phyloP scores from a whole-genome alignment of 2,888 invertebrate genomes.

The Drepanosiphum platanoidis region DNA sequence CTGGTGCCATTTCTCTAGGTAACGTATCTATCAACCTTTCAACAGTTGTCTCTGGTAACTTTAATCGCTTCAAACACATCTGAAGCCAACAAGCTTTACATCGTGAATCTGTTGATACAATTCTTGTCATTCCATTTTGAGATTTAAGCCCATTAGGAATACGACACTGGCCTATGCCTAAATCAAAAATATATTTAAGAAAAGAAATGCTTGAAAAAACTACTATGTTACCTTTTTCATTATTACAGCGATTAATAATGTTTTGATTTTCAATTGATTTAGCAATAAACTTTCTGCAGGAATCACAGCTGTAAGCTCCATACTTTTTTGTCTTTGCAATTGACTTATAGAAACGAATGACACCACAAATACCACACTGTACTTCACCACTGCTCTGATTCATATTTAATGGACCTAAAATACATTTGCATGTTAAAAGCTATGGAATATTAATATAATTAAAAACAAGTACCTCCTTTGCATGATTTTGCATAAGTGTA shows the following conservation, averaged over 20 bases:
- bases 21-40: constrained; percentile 76
- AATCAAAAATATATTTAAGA: constrained; percentile 52
- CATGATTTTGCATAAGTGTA: constrained; percentile 56
- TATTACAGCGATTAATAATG: constrained; percentile 64
- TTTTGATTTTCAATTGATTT: constrained; percentile 75
- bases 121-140: constrained; percentile 76
- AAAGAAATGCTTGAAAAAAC: background rate
- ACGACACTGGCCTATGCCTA: constrained; percentile 74
- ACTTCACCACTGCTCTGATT: constrained; percentile 67
- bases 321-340: constrained; percentile 84
- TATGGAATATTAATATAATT: constrained; percentile 4
- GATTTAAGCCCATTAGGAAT: constrained; percentile 78
- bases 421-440: background rate
- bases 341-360: constrained; percentile 79
- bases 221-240: constrained; percentile 65
- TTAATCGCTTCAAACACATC: constrained; percentile 82
- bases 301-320: constrained; percentile 85
- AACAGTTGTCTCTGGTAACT: constrained; percentile 77
- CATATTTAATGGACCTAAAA: constrained; percentile 50
- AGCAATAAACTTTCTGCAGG: constrained; percentile 86
- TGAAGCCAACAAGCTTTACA: constrained; percentile 90
- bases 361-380: constrained; percentile 82
- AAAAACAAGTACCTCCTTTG: constrained; percentile 40
- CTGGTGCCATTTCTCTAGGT: constrained; percentile 73
- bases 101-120: constrained; percentile 78